A percentile compares a stretch with the other conserved stretches of the same genome.
Evolutionary conservation across 2,888 invertebrate species (phyloP).

Genomic region (Vesta saturnalis): DNA sequence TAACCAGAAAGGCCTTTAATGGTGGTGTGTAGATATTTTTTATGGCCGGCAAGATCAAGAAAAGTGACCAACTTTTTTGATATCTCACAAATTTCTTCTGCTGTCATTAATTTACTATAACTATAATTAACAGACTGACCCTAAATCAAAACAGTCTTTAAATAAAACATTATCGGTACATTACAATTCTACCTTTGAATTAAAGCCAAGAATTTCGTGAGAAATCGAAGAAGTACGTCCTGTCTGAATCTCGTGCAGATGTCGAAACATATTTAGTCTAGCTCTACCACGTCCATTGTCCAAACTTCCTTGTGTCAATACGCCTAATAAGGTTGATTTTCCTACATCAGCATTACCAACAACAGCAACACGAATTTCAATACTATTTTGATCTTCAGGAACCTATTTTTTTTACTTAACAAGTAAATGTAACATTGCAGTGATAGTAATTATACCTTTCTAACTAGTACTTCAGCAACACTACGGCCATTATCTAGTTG

Average conservation of each 20-base stretch:
- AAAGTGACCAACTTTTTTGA: constrained; percentile 94
- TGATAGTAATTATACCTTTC: constrained; percentile 70
- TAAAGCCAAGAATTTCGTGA: constrained; percentile 97
- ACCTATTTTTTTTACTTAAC: constrained; percentile 65
- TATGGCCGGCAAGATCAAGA: constrained; percentile 95
- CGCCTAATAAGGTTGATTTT: constrained; percentile 96
- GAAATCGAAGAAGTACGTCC: constrained; percentile 96
- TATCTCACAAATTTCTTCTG: constrained; percentile 92
- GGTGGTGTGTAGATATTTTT: constrained; percentile 95
- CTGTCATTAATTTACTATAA: constrained; percentile 87
- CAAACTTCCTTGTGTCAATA: constrained; percentile 93
- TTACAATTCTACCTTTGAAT: constrained; percentile 68
- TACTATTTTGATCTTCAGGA: constrained; percentile 86
- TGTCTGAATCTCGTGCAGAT: constrained; percentile 93
- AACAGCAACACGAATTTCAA: constrained; percentile 92
- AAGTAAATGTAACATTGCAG: neutral
- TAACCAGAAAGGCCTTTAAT: constrained; percentile 94
- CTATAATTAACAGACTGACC: constrained; percentile 90
- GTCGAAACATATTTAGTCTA: constrained; percentile 92
- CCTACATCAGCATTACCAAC: constrained; percentile 96
- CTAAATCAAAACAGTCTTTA: constrained; percentile 55
- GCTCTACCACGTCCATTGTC: constrained; percentile 97
- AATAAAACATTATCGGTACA: neutral
- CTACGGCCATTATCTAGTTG: constrained; percentile 67
- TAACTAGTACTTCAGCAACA: constrained; percentile 88